Conservation (phyloP, 2,888 invertebrate genomes). For the Polymixis lichenea region DNA sequence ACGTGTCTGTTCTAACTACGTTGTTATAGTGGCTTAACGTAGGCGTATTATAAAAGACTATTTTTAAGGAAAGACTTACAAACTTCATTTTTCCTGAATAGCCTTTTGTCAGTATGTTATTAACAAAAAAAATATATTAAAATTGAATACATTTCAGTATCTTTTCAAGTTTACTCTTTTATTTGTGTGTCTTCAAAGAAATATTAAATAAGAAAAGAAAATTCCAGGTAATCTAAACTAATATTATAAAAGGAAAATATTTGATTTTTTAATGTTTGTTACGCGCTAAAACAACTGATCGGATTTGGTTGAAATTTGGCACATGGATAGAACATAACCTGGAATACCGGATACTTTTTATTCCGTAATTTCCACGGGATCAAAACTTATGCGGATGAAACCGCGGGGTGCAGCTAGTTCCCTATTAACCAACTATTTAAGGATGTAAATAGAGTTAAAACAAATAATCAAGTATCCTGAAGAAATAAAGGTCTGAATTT, state of each 20-base stretch:
- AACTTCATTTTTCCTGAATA: neutral
- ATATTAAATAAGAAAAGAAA: too few species aligned
- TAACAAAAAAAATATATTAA: too few species aligned
- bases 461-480: neutral
- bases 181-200: neutral
- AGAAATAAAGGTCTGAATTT: neutral
- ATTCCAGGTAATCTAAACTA: neutral
- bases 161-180: neutral
- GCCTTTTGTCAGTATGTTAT: neutral
- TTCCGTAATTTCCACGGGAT: too few species aligned
- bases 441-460: neutral
- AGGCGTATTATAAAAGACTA: neutral
- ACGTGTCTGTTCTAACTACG: neutral
- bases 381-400: too few species aligned
- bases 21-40: neutral
- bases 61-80: neutral
- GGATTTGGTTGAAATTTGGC: too few species aligned
- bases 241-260: neutral
- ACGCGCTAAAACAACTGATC: too few species aligned
- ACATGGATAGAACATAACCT: too few species aligned
- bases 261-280: too few species aligned
- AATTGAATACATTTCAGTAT: neutral
- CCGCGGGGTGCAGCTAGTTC: neutral
- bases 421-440: neutral
- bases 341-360: too few species aligned